Evolutionary conservation across 2,888 invertebrate genomes (phyloP).

Genomic region (Aphodius sticticus): DNA sequence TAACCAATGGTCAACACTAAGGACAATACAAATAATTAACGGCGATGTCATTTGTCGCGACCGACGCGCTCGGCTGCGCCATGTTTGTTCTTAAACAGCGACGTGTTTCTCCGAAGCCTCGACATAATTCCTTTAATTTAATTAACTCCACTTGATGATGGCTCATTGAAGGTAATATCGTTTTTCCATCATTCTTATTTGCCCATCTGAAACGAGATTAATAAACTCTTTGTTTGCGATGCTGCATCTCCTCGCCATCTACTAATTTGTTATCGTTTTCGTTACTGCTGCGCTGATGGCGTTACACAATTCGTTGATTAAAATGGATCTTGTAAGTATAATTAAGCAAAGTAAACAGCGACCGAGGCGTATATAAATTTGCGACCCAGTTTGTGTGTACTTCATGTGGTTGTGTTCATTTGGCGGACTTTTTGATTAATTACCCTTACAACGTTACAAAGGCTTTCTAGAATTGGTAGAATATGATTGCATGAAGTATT

Average conservation of each 20-base stretch:
- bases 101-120: constrained; percentile 46
- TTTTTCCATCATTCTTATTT: constrained; percentile 9
- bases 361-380: not conserved
- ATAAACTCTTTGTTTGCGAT: constrained; percentile 19
- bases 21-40: constrained; percentile 55
- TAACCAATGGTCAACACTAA: constrained; percentile 48
- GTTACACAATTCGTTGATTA: not conserved
- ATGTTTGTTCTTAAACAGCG: constrained; percentile 55
- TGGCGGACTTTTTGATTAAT: too few species aligned
- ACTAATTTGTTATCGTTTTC: not conserved
- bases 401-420: too few species aligned
- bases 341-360: not conserved
- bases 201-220: constrained; percentile 9
- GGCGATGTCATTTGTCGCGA: constrained; percentile 45
- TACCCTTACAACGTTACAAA: too few species aligned
- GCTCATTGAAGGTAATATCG: constrained; percentile 32
- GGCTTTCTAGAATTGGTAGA: too few species aligned
- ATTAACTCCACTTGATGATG: constrained; percentile 49
- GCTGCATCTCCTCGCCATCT: not conserved
- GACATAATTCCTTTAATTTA: constrained; percentile 51
- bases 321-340: not conserved
- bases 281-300: not conserved
- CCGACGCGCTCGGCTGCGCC: not conserved
- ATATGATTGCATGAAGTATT: too few species aligned
- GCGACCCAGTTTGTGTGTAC: too few species aligned